Evolutionary conservation across 2,113 vertebrate species (phyloP).

Genomic region (Coturnix japonica): DNA sequence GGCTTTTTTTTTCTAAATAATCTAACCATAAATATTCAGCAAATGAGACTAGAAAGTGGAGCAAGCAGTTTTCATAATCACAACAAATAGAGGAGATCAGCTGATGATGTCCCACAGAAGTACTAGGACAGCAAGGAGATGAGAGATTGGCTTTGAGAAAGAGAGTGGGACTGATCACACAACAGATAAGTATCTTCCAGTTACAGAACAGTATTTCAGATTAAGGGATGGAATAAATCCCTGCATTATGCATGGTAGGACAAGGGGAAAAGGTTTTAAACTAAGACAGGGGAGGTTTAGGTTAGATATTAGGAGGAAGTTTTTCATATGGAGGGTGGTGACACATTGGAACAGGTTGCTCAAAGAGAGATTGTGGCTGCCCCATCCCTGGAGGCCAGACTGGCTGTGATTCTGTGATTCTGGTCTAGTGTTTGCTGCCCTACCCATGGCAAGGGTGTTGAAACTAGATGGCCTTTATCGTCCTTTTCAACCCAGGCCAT

Average conservation of each 20-base stretch:
- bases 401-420: too few relatives aligned
- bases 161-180: background rate
- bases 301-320: too few relatives aligned
- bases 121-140: background rate
- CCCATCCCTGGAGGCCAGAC: too few relatives aligned
- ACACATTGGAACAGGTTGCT: too few relatives aligned
- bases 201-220: background rate
- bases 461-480: too few relatives aligned
- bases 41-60: background rate
- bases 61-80: background rate
- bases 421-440: too few relatives aligned
- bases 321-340: too few relatives aligned
- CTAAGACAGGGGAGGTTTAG: too few relatives aligned
- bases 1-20: background rate
- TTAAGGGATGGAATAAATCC: background rate
- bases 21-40: background rate
- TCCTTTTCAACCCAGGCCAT: too few relatives aligned
- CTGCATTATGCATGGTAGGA: background rate
- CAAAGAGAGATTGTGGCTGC: too few relatives aligned
- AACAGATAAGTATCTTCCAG: background rate
- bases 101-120: background rate
- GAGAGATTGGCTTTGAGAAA: background rate
- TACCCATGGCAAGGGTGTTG: too few relatives aligned
- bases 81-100: accelerated
- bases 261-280: too few relatives aligned